Base-by-base conservation (phyloP, 92 coral and sea anemone genomes). In the Plumapathes pennacea region DNA sequence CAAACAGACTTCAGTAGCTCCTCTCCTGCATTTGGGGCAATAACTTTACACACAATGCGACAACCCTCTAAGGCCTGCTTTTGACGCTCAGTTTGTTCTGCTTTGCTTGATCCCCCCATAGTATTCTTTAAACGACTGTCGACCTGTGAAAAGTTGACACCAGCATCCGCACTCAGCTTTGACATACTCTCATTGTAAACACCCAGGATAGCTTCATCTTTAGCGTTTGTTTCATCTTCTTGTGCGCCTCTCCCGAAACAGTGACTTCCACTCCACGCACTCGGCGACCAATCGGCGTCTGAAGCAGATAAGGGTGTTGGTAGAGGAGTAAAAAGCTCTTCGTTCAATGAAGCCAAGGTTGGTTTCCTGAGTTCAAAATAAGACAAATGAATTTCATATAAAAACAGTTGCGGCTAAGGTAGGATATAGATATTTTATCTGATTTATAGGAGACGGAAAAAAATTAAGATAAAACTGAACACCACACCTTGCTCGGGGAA, bases 11-110 rank as follows among this genome's bases (percentile, higher is more conserved):
- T 41, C 36, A 85, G 54, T 25, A 79, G 38, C 25, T 85, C 85
- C 21, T 63, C 71, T 19, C 38, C 67, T 40, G 82, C 80, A 4
- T 73, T 37, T 38, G 91, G 91, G 14, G 91, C 91, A 21, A 85
- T 58, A 31, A 57, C 75, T 21, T 57, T 57, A 66, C 91, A 85
- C 24, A 79, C 83, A 12, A 73, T 19, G 44, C 40, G 62, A 51
- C 91, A 85, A 58, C 74, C 90, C 42, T 47, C 71, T 33, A 25
- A 50, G 30, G 76, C 91, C 50, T 47, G 50, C 31, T 73, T 47
- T 19, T 37, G 17, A 14, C 57, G 29, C 29, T 36, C 21, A 19
- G 32, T 31, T 64, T 50, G 38, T 38, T 65, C 73, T 4, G 45
- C 10, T 25, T 62, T 57, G 13, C 43, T 20, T 19, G 46, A 44